A percentile compares a stretch with the other conserved stretches of the same genome.
These are phyloP conservation scores for Setophaga kirtlandii DNA, from an alignment of 2,113 vertebrate genomes.

Conservation along the genomic window DNA sequence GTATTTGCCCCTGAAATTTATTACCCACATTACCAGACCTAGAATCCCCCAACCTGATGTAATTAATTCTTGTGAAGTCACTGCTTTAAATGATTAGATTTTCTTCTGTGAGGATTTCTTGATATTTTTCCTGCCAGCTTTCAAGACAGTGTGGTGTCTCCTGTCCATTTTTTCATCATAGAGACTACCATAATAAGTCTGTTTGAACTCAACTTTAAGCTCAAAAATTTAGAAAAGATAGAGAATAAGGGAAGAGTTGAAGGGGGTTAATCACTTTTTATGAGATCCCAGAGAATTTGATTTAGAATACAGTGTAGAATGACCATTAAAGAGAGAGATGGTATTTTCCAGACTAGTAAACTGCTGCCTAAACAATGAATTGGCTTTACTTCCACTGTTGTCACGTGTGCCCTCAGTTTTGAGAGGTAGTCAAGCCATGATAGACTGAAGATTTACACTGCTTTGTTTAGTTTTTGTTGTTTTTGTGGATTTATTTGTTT, in stretches of 20 bases:
- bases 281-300: background rate
- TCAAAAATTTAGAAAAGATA: background rate
- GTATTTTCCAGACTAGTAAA: background rate
- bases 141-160: background rate
- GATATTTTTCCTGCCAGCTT: background rate
- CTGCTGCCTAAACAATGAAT: background rate
- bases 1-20: background rate
- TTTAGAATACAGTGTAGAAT: background rate
- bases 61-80: background rate
- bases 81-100: background rate
- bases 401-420: background rate
- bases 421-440: background rate
- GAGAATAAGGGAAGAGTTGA: background rate
- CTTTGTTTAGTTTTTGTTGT: background rate
- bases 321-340: background rate
- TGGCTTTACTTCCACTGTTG: background rate
- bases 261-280: background rate
- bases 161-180: background rate
- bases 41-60: background rate
- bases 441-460: background rate
- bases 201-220: background rate
- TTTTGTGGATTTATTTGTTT: background rate
- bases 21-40: background rate
- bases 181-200: background rate
- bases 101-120: background rate